Evolutionary conservation across 2,113 vertebrate species (phyloP).

Genomic region (Austrofundulus limnaeus): DNA sequence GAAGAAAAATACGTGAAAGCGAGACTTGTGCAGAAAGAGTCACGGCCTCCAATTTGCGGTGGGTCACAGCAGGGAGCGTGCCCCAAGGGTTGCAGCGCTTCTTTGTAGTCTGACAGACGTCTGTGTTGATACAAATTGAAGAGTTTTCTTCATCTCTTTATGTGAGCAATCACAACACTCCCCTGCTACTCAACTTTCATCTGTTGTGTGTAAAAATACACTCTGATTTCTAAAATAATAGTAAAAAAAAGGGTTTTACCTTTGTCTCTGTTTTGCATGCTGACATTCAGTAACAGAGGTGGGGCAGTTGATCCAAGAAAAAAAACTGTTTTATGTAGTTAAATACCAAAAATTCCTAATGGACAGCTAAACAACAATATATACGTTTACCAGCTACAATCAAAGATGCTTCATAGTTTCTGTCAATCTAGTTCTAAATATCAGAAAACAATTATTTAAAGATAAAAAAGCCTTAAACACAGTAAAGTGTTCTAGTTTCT

Average conservation of each 20-base stretch:
- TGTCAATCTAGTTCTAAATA: neutral
- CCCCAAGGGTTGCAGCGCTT: slow-evolving; percentile 22
- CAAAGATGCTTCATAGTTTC: neutral
- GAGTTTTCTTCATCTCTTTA: slow-evolving; percentile 52
- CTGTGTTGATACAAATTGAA: slow-evolving; percentile 53
- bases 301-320: neutral
- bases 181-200: slow-evolving; percentile 11
- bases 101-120: slow-evolving; percentile 42
- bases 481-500: neutral
- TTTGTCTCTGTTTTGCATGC: neutral
- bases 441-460: neutral
- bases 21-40: slow-evolving; percentile 33
- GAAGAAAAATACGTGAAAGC: slow-evolving; percentile 14
- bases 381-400: neutral
- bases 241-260: neutral
- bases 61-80: slow-evolving; percentile 18
- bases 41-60: slow-evolving; percentile 30
- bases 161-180: slow-evolving; percentile 26
- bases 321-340: neutral
- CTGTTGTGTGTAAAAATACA: slow-evolving; percentile 12
- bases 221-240: slow-evolving; percentile 7
- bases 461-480: neutral
- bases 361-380: neutral
- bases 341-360: neutral
- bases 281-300: slow-evolving; percentile 5